These are phyloP conservation scores for Tholera decimalis DNA, from an alignment of 2,888 invertebrate species.

Conservation along the genomic window DNA sequence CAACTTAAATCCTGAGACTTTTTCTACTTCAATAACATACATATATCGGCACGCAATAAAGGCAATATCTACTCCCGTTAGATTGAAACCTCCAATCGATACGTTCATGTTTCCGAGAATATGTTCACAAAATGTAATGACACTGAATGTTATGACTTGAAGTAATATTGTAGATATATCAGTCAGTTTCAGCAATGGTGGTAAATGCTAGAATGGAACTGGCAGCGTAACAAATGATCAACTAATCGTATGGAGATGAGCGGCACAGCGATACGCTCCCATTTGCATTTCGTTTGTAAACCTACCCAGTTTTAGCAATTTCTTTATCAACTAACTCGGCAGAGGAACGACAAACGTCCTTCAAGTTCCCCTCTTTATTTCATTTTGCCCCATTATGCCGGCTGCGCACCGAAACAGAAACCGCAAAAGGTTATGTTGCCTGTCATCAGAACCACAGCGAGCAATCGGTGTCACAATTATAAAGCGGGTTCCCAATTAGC, in stretches of 20 bases:
- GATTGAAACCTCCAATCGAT: constrained; percentile 23
- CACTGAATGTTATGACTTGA: constrained; percentile 42
- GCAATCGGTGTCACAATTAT: constrained; percentile 59
- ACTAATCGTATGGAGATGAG: constrained; percentile 68
- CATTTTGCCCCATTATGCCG: constrained; percentile 54
- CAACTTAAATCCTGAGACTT: not conserved
- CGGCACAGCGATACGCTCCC: constrained; percentile 53
- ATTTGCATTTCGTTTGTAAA: constrained; percentile 61
- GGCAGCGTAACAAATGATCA: constrained; percentile 63
- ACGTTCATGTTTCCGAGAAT: constrained; percentile 25
- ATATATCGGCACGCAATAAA: constrained; percentile 22
- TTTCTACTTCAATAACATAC: constrained; percentile 12
- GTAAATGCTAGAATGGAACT: constrained; percentile 43
- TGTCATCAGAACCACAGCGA: constrained; percentile 58
- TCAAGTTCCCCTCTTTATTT: constrained; percentile 50
- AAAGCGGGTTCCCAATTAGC: constrained; percentile 55
- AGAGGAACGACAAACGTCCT: constrained; percentile 48
- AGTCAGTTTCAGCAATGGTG: constrained; percentile 40
- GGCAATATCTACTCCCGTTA: not conserved
- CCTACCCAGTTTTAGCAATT: constrained; percentile 39
- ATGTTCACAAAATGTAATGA: constrained; percentile 40
- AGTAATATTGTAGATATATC: constrained; percentile 44
- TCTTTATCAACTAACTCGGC: constrained; percentile 56
- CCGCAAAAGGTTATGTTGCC: constrained; percentile 63
- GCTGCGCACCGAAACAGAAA: constrained; percentile 52